Percentiles rank a stretch among this genome's conserved stretches.
These are phyloP conservation scores for Phortica variegata DNA, from an alignment of 1,140 invertebrate species.

Conservation along the genomic window DNA sequence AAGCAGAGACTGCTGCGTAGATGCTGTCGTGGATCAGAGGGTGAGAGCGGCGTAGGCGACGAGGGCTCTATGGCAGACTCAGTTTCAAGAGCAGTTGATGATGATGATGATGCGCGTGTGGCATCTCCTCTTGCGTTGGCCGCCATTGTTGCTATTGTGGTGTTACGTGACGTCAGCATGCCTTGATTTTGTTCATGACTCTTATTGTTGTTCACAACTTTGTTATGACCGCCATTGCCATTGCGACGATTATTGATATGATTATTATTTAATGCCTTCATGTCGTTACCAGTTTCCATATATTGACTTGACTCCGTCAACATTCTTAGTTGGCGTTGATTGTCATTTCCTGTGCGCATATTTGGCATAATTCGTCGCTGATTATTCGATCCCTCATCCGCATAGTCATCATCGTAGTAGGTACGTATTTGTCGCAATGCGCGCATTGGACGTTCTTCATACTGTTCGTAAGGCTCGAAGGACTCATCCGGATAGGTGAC, in stretches of 20 bases:
- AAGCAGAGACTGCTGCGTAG: conserved; percentile 54
- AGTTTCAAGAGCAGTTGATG: conserved; percentile 1
- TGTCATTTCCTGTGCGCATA: conserved; percentile 47
- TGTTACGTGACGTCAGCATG: conserved; percentile 7
- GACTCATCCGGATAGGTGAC: conserved; percentile 46
- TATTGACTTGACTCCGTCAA: conserved; percentile 22
- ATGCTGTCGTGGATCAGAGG: conserved; percentile 42
- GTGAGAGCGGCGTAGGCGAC: conserved; percentile 22
- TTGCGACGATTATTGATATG: conserved; percentile 35
- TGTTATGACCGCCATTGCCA: conserved; percentile 12
- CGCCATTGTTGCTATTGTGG: conserved; percentile 18
- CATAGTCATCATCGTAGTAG: conserved; percentile 29
- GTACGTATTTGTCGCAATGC: neutral
- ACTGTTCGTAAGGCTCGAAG: conserved; percentile 19
- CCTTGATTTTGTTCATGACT: conserved; percentile 4
- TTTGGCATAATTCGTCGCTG: conserved; percentile 24
- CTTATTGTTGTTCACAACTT: conserved; percentile 1
- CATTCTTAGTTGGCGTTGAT: conserved; percentile 19
- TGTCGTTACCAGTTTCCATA: conserved; percentile 38
- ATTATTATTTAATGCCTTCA: conserved; percentile 46
- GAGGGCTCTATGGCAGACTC: neutral
- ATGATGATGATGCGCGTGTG: conserved; percentile 12
- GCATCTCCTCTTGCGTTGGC: conserved; percentile 19
- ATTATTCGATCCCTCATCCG: conserved; percentile 9
- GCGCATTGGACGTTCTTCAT: conserved; percentile 7